These are phyloP conservation scores for Prochilodus magdalenae DNA, from an alignment of 2,113 vertebrate genomes.

Conservation along the genomic window DNA sequence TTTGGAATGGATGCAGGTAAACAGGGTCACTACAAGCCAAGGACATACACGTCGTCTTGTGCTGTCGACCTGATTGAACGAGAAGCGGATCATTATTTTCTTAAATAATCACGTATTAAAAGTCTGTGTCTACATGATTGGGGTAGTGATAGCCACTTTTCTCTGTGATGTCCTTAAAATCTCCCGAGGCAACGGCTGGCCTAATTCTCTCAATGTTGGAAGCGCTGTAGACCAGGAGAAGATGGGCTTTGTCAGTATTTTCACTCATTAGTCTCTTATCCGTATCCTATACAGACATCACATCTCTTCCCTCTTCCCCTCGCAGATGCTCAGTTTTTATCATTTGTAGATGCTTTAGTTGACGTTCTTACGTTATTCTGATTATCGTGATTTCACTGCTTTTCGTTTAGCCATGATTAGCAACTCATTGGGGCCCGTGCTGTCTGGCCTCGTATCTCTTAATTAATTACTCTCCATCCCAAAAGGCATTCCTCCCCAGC, in stretches of 20 bases:
- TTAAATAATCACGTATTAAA: slow-evolving; percentile 19
- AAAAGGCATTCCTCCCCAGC: background rate
- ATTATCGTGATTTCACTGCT: background rate
- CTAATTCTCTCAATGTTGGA: slow-evolving; percentile 46
- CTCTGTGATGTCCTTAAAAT: slow-evolving; percentile 39
- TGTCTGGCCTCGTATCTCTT: slow-evolving; percentile 39
- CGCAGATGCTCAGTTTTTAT: background rate
- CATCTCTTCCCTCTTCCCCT: background rate
- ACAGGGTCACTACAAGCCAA: background rate
- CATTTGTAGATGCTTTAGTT: background rate
- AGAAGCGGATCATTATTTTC: slow-evolving; percentile 25
- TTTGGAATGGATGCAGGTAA: background rate
- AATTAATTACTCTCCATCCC: slow-evolving; percentile 45
- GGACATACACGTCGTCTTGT: background rate
- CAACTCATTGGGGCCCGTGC: slow-evolving; percentile 6
- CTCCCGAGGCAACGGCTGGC: slow-evolving; percentile 37
- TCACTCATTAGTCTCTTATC: slow-evolving; percentile 3
- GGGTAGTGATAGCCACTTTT: slow-evolving; percentile 1
- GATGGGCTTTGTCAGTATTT: slow-evolving; percentile 14
- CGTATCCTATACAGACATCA: background rate
- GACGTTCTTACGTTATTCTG: background rate
- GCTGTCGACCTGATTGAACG: background rate
- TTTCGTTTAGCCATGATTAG: slow-evolving; percentile 24
- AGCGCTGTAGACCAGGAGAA: slow-evolving; percentile 20
- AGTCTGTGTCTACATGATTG: slow-evolving; percentile 14